phyloP scores from a whole-genome alignment of 2,888 invertebrate genomes.

The Uloborus plumipes region DNA sequence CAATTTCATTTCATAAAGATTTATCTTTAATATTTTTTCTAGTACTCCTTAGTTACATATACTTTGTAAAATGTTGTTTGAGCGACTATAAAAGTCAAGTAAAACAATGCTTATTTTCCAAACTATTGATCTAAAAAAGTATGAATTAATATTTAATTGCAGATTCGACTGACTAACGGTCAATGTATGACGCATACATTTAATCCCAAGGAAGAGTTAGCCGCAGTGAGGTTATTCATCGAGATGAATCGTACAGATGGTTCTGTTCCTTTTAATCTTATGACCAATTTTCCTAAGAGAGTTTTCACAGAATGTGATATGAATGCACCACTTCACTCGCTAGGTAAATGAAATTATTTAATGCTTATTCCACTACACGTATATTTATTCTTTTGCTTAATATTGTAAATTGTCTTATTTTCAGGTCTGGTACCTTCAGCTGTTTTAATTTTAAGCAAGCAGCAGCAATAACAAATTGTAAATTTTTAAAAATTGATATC shows the following conservation, averaged over 20 bases:
- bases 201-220: conserved; percentile 87
- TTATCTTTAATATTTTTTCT: no score
- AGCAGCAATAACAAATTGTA: conserved; percentile 28
- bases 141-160: background rate
- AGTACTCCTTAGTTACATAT: no score
- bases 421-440: conserved; percentile 61
- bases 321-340: conserved; percentile 84
- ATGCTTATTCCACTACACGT: background rate
- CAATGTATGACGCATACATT: conserved; percentile 82
- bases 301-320: conserved; percentile 89
- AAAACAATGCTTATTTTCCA: background rate
- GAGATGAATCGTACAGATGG: conserved; percentile 85
- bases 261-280: conserved; percentile 80
- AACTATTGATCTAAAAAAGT: no score
- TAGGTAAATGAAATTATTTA: conserved; percentile 75
- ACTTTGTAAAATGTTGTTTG: no score
- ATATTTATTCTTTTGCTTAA: no score
- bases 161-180: conserved; percentile 83
- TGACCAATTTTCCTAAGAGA: conserved; percentile 92
- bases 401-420: conserved; percentile 17
- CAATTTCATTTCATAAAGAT: no score
- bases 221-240: conserved; percentile 90
- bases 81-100: no score
- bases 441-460: conserved; percentile 59
- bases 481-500: background rate